Conservation (phyloP, 2,113 vertebrate species). For the Vulpes ferrilata region DNA sequence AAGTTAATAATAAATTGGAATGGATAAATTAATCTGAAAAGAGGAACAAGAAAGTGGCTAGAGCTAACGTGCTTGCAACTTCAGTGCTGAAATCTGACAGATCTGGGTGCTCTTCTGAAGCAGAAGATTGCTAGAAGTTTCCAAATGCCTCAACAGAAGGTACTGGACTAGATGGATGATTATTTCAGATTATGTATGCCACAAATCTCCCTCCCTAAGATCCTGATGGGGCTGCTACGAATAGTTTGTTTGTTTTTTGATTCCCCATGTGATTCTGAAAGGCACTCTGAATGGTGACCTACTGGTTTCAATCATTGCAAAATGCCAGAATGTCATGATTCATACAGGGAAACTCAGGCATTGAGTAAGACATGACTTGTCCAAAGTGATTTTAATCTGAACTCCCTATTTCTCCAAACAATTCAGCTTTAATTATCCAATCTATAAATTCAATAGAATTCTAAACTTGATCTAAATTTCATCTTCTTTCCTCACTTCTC, state of each 20-base stretch:
- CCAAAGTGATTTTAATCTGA: neutral
- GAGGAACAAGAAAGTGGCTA: conserved; percentile 41
- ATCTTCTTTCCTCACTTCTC: neutral
- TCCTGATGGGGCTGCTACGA: neutral
- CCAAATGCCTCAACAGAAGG: neutral
- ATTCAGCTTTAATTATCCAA: neutral
- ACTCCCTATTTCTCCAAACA: neutral
- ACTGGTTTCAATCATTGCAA: neutral
- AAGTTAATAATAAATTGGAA: conserved; percentile 19
- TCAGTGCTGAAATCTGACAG: neutral
- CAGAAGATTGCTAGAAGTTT: conserved; percentile 1
- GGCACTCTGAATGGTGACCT: neutral
- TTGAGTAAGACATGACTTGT: neutral
- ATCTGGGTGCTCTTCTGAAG: neutral
- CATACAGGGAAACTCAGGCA: neutral
- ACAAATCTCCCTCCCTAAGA: neutral
- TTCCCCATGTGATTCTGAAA: neutral
- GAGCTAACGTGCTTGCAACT: neutral
- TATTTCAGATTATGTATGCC: neutral
- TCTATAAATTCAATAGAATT: neutral
- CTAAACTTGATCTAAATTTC: neutral
- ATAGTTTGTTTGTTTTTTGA: neutral
- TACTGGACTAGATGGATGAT: neutral
- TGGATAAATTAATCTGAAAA: conserved; percentile 36
- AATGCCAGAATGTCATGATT: neutral